Percentiles rank a stretch among this genome's conserved stretches.
These are phyloP conservation scores for Parapsyche elsis DNA, from an alignment of 1,140 invertebrate species.

Conservation along the genomic window DNA sequence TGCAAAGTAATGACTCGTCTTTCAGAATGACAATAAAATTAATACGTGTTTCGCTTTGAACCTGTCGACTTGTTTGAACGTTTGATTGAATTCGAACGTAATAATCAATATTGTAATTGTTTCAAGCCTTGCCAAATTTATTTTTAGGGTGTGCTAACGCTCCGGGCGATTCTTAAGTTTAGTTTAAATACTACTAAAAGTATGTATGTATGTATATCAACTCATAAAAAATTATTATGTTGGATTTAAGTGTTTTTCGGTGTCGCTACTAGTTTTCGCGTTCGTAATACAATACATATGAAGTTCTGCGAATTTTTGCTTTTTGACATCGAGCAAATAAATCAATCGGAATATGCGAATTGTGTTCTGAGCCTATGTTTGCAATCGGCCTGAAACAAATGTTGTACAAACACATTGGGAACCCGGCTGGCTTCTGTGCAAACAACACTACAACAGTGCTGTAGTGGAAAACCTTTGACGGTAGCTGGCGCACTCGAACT, in stretches of 20 bases:
- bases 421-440: neutral
- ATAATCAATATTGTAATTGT: too few species aligned
- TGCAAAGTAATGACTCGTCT: neutral
- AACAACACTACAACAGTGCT: neutral
- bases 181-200: too few species aligned
- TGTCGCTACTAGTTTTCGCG: neutral
- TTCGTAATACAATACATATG: too few species aligned
- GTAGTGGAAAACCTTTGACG: neutral
- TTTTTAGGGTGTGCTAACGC: too few species aligned
- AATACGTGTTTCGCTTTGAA: neutral
- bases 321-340: neutral
- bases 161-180: too few species aligned
- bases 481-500: constrained; percentile 30
- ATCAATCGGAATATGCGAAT: neutral
- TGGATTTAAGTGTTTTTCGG: too few species aligned
- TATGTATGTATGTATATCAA: too few species aligned
- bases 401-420: neutral
- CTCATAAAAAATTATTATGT: too few species aligned
- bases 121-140: too few species aligned
- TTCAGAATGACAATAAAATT: neutral
- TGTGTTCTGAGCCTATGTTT: neutral
- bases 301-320: too few species aligned
- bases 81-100: too few species aligned
- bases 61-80: too few species aligned
- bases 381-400: constrained; percentile 22